Evolutionary conservation across 2,113 vertebrate genomes (phyloP), one percentile per base, ranked within the genome.

Genomic region (Ammodramus savannarum): DNA sequence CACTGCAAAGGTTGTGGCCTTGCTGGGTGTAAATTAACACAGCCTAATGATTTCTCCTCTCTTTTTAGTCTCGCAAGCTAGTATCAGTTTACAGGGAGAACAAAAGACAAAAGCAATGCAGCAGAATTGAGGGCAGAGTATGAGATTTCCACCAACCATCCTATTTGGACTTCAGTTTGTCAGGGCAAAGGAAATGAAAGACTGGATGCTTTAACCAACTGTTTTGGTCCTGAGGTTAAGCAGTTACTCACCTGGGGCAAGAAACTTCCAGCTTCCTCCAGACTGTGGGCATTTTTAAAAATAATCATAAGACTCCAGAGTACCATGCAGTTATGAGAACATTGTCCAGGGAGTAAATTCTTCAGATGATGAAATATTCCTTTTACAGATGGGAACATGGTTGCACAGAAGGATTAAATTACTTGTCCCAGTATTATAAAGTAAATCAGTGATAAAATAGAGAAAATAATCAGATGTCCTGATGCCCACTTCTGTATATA

Each of bases 371-470:
- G 67, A 82, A 96, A 85, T 49, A 67, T 73, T 93, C 49, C 29
- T 82, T 95, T 94, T 74, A 96, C 39, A 74, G 78, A 63, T 63
- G 55, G n/a, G 43, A 89, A 89, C 63, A 80, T 2, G 18, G 63
- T 79, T 15, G n/a, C 80, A 86, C 31, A 65, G 51, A 87, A 80
- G 65, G 48, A 96, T 71, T 86, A 95, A 94, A 77, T 87, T 0
- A 77, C 36, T 88, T 93, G n/a, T 39, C 36, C 12, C 31, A 61
- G 34, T 51, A 88, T 80, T 87, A 87, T 39, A 72, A 89, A 94
- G 75, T 91, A 89, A 91, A 91, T 80, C 67, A 86, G 51, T 59
- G 36, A 93, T 76, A 90, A 93, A 96, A 90, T 38, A 80, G n/a
- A 83, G 71, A 87, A 91, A 55, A 93, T 46, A 93, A 83, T 91